Percentiles rank a stretch among this genome's conserved stretches.
Conservation (phyloP, 2,888 invertebrate species). For the Elegia similella region DNA sequence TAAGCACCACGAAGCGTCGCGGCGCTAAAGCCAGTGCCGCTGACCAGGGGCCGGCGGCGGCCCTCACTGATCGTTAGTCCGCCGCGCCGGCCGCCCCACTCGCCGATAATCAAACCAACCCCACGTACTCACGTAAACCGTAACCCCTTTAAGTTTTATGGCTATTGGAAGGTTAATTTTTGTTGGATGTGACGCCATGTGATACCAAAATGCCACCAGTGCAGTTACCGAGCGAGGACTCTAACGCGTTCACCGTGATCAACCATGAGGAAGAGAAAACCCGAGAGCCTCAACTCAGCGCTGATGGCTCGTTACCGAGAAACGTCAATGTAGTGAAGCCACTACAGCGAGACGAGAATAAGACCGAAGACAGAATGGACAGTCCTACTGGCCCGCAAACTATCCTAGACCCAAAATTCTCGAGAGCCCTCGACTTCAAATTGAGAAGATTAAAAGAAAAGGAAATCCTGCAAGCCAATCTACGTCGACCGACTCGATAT, state of each 20-base stretch:
- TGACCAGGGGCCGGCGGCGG: conserved; percentile 38
- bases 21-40: conserved; percentile 25
- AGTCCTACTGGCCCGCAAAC: conserved; percentile 38
- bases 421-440: conserved; percentile 87
- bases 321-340: conserved; percentile 62
- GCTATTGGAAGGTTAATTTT: background rate
- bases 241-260: conserved; percentile 58
- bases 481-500: conserved; percentile 51
- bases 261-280: conserved; percentile 36
- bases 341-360: conserved; percentile 43
- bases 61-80: conserved; percentile 27
- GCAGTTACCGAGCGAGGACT: conserved; percentile 39
- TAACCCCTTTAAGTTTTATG: background rate
- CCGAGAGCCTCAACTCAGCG: conserved; percentile 7
- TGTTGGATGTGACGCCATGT: conserved; percentile 20
- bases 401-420: conserved; percentile 81
- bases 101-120: conserved; percentile 3
- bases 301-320: conserved; percentile 31
- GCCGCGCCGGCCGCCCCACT: conserved; percentile 15
- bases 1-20: conserved; percentile 26
- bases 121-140: background rate
- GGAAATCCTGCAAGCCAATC: conserved; percentile 63
- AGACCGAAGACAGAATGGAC: conserved; percentile 26
- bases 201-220: conserved; percentile 56
- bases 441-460: conserved; percentile 85